Evolutionary conservation across 1,140 invertebrate genomes (phyloP).

Genomic region (Trichonephila inaurata): DNA sequence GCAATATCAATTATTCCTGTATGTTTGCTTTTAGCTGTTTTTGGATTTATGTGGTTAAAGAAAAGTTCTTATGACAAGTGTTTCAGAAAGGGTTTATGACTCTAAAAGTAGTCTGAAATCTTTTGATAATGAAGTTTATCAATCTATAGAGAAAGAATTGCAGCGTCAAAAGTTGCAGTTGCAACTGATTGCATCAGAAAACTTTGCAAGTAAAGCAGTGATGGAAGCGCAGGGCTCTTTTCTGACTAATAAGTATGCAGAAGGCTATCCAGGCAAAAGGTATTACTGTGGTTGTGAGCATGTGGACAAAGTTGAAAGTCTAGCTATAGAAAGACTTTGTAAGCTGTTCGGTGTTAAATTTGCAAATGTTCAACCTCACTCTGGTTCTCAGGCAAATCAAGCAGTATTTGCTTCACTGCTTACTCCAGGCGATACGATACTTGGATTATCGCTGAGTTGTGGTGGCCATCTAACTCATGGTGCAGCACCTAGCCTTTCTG

Average conservation of each 20-base stretch:
- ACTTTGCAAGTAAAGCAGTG: not conserved
- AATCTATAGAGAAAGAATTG: not conserved
- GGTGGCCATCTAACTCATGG: constrained; percentile 57
- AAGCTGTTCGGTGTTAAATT: constrained; percentile 40
- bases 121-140: too few relatives aligned
- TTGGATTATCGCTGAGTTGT: not conserved
- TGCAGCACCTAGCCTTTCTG: not conserved
- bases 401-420: not conserved
- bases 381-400: constrained; percentile 39
- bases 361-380: constrained; percentile 67
- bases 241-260: constrained; percentile 76
- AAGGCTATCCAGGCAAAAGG: constrained; percentile 73
- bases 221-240: constrained; percentile 36
- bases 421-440: not conserved
- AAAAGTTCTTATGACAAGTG: too few relatives aligned
- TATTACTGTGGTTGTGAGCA: constrained; percentile 71
- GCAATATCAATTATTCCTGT: too few relatives aligned
- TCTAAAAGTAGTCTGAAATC: too few relatives aligned
- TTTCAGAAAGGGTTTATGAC: too few relatives aligned
- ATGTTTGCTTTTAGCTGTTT: too few relatives aligned
- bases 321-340: constrained; percentile 37
- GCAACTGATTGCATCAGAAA: constrained; percentile 62
- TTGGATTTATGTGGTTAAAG: too few relatives aligned
- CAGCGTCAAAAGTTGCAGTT: not conserved
- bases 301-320: constrained; percentile 54